These are phyloP conservation scores for Heliconius himera DNA, from an alignment of 1,140 invertebrate species.

Conservation along the genomic window DNA sequence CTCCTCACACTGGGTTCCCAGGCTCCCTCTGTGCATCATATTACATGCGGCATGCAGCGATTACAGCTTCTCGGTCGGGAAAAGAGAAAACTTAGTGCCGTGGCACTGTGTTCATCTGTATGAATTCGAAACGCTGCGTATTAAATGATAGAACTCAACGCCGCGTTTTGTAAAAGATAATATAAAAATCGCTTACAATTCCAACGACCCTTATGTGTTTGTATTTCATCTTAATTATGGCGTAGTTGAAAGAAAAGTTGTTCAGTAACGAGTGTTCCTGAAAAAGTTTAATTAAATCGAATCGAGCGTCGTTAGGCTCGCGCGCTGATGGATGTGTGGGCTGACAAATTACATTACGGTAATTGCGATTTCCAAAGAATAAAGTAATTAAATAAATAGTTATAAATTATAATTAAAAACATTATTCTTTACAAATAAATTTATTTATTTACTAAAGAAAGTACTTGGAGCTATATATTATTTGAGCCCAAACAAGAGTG, in stretches of 20 bases:
- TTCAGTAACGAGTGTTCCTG: conserved; percentile 11
- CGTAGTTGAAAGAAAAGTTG: conserved; percentile 22
- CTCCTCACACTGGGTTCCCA: no score
- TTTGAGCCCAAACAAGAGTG: no score
- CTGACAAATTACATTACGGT: background rate
- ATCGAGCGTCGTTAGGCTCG: background rate
- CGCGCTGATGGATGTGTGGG: background rate
- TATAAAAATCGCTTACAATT: conserved; percentile 1
- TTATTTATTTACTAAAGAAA: no score
- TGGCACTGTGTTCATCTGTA: background rate
- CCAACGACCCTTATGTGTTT: background rate
- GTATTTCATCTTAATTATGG: conserved; percentile 12
- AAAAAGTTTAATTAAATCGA: conserved; percentile 24
- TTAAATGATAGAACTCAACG: background rate
- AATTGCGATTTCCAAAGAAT: background rate
- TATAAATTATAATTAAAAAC: no score
- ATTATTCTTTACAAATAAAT: no score
- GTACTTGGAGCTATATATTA: no score
- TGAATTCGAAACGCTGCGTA: background rate
- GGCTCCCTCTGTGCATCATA: no score
- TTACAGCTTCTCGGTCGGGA: no score
- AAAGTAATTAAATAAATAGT: no score
- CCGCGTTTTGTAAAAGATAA: background rate
- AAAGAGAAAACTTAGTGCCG: background rate
- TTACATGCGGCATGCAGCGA: no score